Conservation (phyloP, 2,113 vertebrate species). For the Stomatorhinus ivindoensis region DNA sequence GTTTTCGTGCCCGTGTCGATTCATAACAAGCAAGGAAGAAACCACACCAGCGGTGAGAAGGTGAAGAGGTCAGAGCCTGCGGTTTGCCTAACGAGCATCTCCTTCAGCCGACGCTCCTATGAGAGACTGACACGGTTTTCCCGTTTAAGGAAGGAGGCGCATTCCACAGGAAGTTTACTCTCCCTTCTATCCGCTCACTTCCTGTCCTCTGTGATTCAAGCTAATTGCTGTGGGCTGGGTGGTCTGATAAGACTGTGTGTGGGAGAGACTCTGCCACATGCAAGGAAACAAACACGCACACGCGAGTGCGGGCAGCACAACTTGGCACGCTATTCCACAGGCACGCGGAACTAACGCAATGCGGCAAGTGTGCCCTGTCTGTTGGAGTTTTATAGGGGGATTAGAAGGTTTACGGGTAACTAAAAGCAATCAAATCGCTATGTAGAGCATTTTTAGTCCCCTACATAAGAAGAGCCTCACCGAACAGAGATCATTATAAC, state of each 20-base stretch:
- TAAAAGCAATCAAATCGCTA: neutral
- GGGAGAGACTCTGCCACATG: slow-evolving; percentile 28
- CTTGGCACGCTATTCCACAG: slow-evolving; percentile 19
- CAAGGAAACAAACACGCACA: neutral
- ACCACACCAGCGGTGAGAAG: neutral
- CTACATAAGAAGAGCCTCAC: neutral
- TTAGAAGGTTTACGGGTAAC: neutral
- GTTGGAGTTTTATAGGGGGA: neutral
- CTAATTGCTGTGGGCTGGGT: slow-evolving; percentile 49
- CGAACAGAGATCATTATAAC: neutral
- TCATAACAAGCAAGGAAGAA: neutral
- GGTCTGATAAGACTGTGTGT: slow-evolving; percentile 48
- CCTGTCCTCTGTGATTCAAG: slow-evolving; percentile 41
- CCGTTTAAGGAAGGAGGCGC: slow-evolving; percentile 36
- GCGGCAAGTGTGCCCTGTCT: neutral
- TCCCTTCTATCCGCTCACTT: slow-evolving; percentile 48
- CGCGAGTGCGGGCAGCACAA: neutral
- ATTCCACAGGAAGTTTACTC: slow-evolving; percentile 61
- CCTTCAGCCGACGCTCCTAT: neutral
- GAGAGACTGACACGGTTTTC: slow-evolving; percentile 27
- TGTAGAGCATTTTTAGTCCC: neutral
- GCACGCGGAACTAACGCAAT: neutral
- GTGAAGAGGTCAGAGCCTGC: neutral
- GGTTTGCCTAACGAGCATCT: neutral
- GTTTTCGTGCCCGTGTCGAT: neutral